Evolutionary conservation across 2,113 vertebrate genomes (phyloP).

Genomic region (Toxostoma redivivum): DNA sequence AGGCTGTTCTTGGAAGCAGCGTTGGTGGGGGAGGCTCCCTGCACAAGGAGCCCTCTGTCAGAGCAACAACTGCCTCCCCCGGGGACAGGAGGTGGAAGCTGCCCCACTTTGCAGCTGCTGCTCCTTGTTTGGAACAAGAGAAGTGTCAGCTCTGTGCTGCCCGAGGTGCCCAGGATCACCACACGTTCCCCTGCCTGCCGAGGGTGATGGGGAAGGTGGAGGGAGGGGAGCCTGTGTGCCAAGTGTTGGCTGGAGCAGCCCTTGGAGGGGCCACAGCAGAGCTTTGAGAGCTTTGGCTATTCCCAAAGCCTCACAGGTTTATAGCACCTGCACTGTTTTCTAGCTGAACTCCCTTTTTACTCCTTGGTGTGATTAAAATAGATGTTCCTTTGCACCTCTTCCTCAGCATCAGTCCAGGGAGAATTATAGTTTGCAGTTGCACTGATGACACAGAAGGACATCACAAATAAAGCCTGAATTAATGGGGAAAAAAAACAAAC

Average conservation of each 20-base stretch:
- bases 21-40: background rate
- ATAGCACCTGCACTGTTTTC: background rate
- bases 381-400: background rate
- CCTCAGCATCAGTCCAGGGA: background rate
- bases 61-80: conserved; percentile 12
- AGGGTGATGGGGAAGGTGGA: background rate
- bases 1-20: background rate
- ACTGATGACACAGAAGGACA: background rate
- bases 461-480: background rate
- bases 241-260: background rate
- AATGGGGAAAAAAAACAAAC: background rate
- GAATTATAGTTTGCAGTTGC: background rate
- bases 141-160: background rate
- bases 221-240: background rate
- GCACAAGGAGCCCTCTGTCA: conserved; percentile 38
- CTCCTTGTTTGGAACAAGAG: background rate
- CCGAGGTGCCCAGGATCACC: background rate
- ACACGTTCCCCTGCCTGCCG: fast-evolving
- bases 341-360: background rate
- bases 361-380: background rate
- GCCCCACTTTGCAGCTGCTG: conserved; percentile 39
- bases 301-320: background rate
- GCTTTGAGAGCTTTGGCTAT: background rate
- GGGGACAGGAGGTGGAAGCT: background rate
- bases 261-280: background rate